Base-by-base conservation (phyloP, 2,113 vertebrate species). In the Morone chrysops region DNA sequence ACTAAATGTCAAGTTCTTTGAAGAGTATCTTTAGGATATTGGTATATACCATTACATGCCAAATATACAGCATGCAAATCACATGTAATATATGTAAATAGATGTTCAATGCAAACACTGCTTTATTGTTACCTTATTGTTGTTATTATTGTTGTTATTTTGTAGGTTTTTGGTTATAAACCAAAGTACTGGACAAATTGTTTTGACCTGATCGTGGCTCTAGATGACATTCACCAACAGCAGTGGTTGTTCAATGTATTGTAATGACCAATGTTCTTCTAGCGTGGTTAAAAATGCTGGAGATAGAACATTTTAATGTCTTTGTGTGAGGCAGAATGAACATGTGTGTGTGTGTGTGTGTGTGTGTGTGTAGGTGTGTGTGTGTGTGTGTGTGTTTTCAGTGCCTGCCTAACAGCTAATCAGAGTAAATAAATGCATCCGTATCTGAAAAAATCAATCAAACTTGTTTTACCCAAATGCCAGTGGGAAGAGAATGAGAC, bases 391-490 rank as follows among this genome's bases (percentile, higher is more conserved):
- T 72, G 25, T 6, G 50, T 78, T 48, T 60, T 50, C 45, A 66
- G 1, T 48, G 62, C 31, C 43, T 50, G 43, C n/a, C n/a, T 41
- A n/a, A 70, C 18, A 48, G 59, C 80, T 40, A 79, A 66, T 73
- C 60, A 61, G 40, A 56, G 69, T 12, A 45, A 63, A 66, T 71
- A 9, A 67, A 80, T 73, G 79, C 56, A 20, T 45, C n/a, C 56
- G 25, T 13, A 1, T 69, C 54, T 56, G 50, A 78, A 80, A 81
- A 74, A 71, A 88, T 87, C 67, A 78, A 80, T 88, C 77, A 80
- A 54, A 62, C 13, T 10, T 0, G 6, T 70, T 84, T 82, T 47
- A 75, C 76, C 14, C 41, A 53, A 90, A 88, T 38, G 57, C 82
- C 79, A 82, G 18, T 8, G 18, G n/a, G 65, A 51, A 81, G 31